phyloP scores from a whole-genome alignment of 2,888 invertebrate species.

The Pterostichus madidus region DNA sequence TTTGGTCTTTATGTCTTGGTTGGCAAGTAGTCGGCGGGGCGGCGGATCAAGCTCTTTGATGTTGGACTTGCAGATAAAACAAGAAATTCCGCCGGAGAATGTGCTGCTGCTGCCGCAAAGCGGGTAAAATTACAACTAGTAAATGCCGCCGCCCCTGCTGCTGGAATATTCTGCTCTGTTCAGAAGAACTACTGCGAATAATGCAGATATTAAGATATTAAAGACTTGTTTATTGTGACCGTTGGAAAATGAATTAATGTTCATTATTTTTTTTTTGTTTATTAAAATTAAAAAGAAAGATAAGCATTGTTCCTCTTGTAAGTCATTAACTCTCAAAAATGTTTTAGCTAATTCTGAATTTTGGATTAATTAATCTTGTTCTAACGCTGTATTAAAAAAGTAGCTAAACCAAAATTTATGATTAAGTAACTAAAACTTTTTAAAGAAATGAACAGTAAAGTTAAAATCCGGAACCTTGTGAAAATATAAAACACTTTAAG shows the following conservation, averaged over 20 bases:
- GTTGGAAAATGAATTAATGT: not conserved
- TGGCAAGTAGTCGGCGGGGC: not conserved
- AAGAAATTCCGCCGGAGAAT: constrained; percentile 25
- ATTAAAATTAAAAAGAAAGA: no score
- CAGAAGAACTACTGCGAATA: not conserved
- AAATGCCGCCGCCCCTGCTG: not conserved
- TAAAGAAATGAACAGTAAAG: no score
- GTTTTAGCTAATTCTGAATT: no score
- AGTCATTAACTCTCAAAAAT: no score
- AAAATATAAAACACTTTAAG: no score
- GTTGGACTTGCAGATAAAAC: constrained; percentile 11
- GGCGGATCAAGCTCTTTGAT: constrained; percentile 14
- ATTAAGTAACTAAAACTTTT: no score
- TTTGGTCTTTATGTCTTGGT: constrained; percentile 31
- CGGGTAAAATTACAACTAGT: constrained; percentile 26
- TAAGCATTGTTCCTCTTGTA: no score
- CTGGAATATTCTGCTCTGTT: not conserved
- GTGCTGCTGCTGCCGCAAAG: constrained; percentile 24
- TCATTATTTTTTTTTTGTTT: no score
- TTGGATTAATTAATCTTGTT: no score
- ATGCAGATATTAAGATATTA: constrained; percentile 21
- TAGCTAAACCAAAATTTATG: no score
- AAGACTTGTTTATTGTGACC: constrained; percentile 11
- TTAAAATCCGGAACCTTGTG: no score
- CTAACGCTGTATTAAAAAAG: no score